phyloP scores from a whole-genome alignment of 2,113 vertebrate species.

The Melanerpes aurifrons region DNA sequence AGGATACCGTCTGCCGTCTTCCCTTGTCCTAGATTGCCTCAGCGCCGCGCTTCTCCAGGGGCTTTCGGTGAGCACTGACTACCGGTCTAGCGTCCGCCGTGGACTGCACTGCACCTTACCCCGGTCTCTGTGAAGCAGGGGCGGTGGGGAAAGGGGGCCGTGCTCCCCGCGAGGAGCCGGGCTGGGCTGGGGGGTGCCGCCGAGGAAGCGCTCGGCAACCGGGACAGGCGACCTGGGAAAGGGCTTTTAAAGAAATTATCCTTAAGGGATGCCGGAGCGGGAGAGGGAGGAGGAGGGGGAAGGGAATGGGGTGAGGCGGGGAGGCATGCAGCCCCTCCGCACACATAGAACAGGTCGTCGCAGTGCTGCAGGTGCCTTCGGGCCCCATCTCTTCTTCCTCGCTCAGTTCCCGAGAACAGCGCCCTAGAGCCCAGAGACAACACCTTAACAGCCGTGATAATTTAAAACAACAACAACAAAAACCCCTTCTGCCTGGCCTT shows the following conservation, averaged over 20 bases:
- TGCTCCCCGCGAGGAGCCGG: not conserved
- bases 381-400: not conserved
- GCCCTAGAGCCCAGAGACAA: not conserved
- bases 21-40: not conserved
- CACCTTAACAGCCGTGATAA: constrained; percentile 40
- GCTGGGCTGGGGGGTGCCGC: not conserved
- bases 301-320: no score
- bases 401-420: not conserved
- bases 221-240: not conserved
- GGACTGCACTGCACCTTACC: not conserved
- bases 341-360: not conserved
- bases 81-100: not conserved
- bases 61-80: not conserved
- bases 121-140: not conserved
- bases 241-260: not conserved
- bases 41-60: not conserved
- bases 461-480: constrained; percentile 57
- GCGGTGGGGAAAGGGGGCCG: not conserved
- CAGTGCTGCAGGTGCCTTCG: constrained; percentile 30
- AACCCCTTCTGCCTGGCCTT: constrained; percentile 51
- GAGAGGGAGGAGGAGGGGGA: no score
- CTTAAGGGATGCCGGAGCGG: not conserved
- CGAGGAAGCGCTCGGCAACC: not conserved
- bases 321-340: not conserved
- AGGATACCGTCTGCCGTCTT: not conserved